phyloP scores from a whole-genome alignment of 37 sponge, comb jelly and placozoan genomes.

The Chondrosia reniformis region DNA sequence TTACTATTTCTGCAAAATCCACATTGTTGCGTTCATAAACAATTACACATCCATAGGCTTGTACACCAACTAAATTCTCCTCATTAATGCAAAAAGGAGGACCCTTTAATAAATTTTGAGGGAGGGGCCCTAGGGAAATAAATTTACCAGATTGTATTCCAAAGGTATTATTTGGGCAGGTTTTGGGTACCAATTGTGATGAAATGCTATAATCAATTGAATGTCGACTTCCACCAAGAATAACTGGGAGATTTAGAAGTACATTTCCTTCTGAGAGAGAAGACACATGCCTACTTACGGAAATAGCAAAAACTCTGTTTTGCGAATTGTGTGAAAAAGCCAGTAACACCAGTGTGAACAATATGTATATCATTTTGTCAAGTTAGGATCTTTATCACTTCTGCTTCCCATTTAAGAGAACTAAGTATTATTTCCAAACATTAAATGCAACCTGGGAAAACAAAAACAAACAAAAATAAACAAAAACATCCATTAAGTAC shows the following conservation, averaged over 20 bases:
- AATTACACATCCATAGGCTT: neutral
- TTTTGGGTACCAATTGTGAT: neutral
- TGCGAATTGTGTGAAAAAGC: too few relatives aligned
- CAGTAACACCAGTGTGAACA: too few relatives aligned
- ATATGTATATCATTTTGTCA: too few relatives aligned
- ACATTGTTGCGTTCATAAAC: neutral
- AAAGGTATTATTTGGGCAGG: neutral
- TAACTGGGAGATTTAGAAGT: neutral
- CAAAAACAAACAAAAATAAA: too few relatives aligned
- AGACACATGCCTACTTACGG: neutral
- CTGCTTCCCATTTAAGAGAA: too few relatives aligned
- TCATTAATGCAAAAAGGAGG: neutral
- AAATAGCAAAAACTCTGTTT: too few relatives aligned
- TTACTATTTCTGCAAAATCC: neutral
- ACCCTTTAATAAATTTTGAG: conserved; percentile 8
- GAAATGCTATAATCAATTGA: neutral
- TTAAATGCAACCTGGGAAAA: too few relatives aligned
- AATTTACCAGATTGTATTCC: neutral
- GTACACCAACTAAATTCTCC: neutral
- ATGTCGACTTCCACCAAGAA: conserved; percentile 1
- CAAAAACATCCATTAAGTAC: too few relatives aligned
- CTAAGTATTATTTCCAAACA: too few relatives aligned
- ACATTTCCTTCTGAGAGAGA: neutral
- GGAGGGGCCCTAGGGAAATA: conserved; percentile 14
- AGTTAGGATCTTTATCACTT: too few relatives aligned